phyloP scores from a whole-genome alignment of 2,113 vertebrate species.

The Oncorhynchus clarkii region DNA sequence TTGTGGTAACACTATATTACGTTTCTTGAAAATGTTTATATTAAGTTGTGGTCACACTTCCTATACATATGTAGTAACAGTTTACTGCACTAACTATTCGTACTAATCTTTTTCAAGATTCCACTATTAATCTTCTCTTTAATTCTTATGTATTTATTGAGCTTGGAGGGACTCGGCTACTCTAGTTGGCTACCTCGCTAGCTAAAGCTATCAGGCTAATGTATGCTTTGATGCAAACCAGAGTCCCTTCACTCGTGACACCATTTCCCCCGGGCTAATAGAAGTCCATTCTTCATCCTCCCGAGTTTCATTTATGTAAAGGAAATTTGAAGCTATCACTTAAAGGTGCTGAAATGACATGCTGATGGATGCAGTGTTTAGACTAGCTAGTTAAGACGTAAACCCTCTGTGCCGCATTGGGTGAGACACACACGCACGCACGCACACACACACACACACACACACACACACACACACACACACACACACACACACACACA shows the following conservation, averaged over 20 bases:
- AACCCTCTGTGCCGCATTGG: not conserved
- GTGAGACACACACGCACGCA: slow-evolving; percentile 25
- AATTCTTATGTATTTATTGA: slow-evolving; percentile 61
- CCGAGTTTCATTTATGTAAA: slow-evolving; percentile 79
- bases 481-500: no score
- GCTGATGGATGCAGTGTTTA: slow-evolving; percentile 89
- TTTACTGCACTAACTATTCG: no score
- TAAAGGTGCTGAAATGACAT: slow-evolving; percentile 83
- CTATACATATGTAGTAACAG: no score
- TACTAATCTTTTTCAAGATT: not conserved
- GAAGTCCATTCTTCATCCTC: slow-evolving; percentile 73
- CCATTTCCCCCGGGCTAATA: slow-evolving; percentile 70
- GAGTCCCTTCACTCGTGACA: slow-evolving; percentile 76
- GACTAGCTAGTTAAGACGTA: slow-evolving; percentile 70
- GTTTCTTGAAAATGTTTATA: no score
- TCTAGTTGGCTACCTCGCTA: not conserved
- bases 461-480: no score
- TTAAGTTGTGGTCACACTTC: no score
- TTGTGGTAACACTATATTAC: no score
- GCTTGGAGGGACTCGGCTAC: not conserved
- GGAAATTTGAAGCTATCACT: slow-evolving; percentile 86
- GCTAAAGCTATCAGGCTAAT: slow-evolving; percentile 4
- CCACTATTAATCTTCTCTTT: not conserved
- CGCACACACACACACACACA: no score
- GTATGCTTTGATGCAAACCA: slow-evolving; percentile 77